phyloP scores from a whole-genome alignment of 2,113 vertebrate genomes.

The Caracal caracal region DNA sequence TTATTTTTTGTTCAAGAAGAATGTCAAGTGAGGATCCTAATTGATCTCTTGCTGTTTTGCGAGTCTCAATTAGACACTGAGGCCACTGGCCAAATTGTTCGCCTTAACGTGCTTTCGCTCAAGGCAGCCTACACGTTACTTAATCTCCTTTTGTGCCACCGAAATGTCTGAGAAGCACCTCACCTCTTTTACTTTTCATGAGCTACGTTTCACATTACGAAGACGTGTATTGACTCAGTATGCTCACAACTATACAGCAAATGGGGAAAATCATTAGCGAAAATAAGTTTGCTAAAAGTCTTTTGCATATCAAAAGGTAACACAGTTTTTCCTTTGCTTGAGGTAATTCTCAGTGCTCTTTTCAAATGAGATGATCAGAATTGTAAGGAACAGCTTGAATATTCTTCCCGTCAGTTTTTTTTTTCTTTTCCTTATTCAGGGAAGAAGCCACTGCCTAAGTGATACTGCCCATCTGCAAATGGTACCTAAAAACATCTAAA shows the following conservation, averaged over 20 bases:
- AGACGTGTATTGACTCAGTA: constrained; percentile 48
- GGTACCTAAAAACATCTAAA: not conserved
- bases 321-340: not conserved
- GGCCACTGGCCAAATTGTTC: not conserved
- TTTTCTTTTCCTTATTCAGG: not conserved
- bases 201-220: constrained; percentile 60
- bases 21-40: not conserved
- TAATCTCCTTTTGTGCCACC: not conserved
- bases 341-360: constrained; percentile 69
- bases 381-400: constrained; percentile 53
- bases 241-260: constrained; percentile 54
- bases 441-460: constrained; percentile 38
- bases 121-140: not conserved
- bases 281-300: constrained; percentile 63
- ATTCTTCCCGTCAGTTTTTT: not conserved
- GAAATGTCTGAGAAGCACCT: constrained; percentile 56
- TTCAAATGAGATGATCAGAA: constrained; percentile 32
- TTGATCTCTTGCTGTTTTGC: not conserved
- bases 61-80: constrained; percentile 5
- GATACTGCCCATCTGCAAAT: constrained; percentile 32
- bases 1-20: not conserved
- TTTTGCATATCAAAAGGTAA: constrained; percentile 79
- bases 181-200: not conserved
- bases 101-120: not conserved
- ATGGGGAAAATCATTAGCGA: constrained; percentile 67